A percentile compares a stretch with the other conserved stretches of the same genome.
Evolutionary conservation across 2,888 invertebrate genomes (phyloP).

Genomic region (Drosophila pegasa): DNA sequence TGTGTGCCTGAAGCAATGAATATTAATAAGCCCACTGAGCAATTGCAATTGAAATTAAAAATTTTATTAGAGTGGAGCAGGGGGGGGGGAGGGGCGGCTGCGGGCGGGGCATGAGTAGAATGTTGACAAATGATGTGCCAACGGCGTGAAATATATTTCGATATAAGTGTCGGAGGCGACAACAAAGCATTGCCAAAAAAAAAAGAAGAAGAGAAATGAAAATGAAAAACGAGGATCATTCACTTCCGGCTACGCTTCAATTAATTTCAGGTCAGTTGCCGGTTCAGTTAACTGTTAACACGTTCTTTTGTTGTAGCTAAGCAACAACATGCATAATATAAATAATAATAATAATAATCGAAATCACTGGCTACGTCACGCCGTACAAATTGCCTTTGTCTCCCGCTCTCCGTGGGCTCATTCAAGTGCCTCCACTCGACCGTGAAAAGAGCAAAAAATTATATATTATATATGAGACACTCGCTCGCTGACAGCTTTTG

Average conservation of each 20-base stretch:
- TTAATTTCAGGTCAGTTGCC: constrained; percentile 53
- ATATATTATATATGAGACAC: not conserved
- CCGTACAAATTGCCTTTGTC: constrained; percentile 73
- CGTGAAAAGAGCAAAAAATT: constrained; percentile 37
- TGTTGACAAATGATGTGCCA: constrained; percentile 68
- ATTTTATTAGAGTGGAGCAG: not conserved
- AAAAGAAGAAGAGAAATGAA: not conserved
- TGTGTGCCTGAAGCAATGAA: constrained; percentile 63
- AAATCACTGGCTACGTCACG: constrained; percentile 41
- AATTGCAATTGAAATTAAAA: constrained; percentile 55
- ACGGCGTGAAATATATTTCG: constrained; percentile 55
- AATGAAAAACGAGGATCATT: constrained; percentile 10
- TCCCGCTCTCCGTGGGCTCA: constrained; percentile 35
- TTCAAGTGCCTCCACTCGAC: constrained; percentile 63
- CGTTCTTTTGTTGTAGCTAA: constrained; percentile 36
- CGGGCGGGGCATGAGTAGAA: not conserved
- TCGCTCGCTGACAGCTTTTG: constrained; percentile 11
- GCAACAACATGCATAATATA: constrained; percentile 25
- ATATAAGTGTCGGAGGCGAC: constrained; percentile 6
- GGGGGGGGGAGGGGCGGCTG: not conserved
- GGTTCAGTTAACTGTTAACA: constrained; percentile 70
- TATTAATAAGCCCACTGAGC: constrained; percentile 71
- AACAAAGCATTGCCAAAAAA: constrained; percentile 55
- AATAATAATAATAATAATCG: constrained; percentile 44
- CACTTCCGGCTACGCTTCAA: constrained; percentile 55